phyloP scores from a whole-genome alignment of 2,888 invertebrate species.

The Spodoptera exigua region DNA sequence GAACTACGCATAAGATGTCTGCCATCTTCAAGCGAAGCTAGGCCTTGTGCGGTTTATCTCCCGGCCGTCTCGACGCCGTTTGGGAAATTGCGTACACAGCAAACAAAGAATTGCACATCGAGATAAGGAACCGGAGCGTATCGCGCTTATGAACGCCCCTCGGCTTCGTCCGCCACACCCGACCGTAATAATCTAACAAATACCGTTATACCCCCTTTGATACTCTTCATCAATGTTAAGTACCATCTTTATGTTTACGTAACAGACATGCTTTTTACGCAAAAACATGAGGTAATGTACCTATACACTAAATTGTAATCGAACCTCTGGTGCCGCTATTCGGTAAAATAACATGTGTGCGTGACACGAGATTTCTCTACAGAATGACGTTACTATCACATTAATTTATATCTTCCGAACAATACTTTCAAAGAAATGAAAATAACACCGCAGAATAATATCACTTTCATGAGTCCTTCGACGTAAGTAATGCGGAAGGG shows the following conservation, averaged over 20 bases:
- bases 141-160: conserved; percentile 69
- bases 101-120: conserved; percentile 84
- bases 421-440: conserved; percentile 29
- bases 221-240: conserved; percentile 33
- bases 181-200: conserved; percentile 57
- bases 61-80: conserved; percentile 70
- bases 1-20: conserved; percentile 75
- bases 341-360: conserved; percentile 38
- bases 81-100: conserved; percentile 84
- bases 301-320: conserved; percentile 32
- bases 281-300: conserved; percentile 38
- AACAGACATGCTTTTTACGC: conserved; percentile 34
- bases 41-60: conserved; percentile 79
- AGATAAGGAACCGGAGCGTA: conserved; percentile 79
- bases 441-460: conserved; percentile 25
- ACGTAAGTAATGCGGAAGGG: conserved; percentile 62
- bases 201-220: conserved; percentile 49
- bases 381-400: conserved; percentile 17
- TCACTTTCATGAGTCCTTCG: conserved; percentile 47
- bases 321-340: conserved; percentile 20
- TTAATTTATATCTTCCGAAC: background rate
- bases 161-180: conserved; percentile 40
- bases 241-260: conserved; percentile 21
- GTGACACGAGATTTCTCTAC: conserved; percentile 38
- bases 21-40: conserved; percentile 72